Base-by-base conservation (phyloP, 2,797 vertebrate genomes). In the Anabacerthia variegaticeps region DNA sequence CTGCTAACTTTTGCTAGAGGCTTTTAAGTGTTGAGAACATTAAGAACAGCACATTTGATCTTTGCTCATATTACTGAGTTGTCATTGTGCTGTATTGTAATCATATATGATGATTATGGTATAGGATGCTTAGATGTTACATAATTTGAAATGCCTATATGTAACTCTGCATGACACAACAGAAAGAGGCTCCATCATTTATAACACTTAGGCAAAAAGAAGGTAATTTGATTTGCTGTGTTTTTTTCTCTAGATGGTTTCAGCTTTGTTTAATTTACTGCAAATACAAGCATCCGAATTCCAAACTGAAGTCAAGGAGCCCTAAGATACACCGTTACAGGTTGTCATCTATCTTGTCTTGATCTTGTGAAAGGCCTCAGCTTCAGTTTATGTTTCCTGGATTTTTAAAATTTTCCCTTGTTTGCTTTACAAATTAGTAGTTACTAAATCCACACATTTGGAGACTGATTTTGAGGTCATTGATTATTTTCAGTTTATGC, bases 211-310 rank as follows among this genome's bases (percentile, higher is more conserved):
- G 96, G 95, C 89, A 93, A 97, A 96, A 97, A 65, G 43, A 96
- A 96, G 95, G 91, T 97, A 95, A 97, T 96, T 94, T 97, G 89
- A 96, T 96, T 92, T 97, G 95, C 94, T 96, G 95, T 85, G 91
- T 96, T 96, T 96, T 96, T 97, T 96, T 96, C 96, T 97, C 95
- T 97, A 97, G 96, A 97, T 97, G 81, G 93, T 94, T 97, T 97
- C 97, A 97, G 95, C 96, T 97, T 97, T 97, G 89, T 97, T 97
- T 96, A 97, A 96, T 92, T 97, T 97, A 97, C 95, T 95, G 92
- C 96, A 97, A 97, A 97, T 92, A 97, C 96, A 96, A 97, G 92
- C 96, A 95, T 93, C 93, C 73, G 91, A 96, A 97, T 96, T 95
- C 96, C 97, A 97, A 96, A 96, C 93, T 97, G 96, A 97, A 97